These are phyloP conservation scores for Numida meleagris DNA, from an alignment of 2,113 vertebrate species.

Conservation along the genomic window DNA sequence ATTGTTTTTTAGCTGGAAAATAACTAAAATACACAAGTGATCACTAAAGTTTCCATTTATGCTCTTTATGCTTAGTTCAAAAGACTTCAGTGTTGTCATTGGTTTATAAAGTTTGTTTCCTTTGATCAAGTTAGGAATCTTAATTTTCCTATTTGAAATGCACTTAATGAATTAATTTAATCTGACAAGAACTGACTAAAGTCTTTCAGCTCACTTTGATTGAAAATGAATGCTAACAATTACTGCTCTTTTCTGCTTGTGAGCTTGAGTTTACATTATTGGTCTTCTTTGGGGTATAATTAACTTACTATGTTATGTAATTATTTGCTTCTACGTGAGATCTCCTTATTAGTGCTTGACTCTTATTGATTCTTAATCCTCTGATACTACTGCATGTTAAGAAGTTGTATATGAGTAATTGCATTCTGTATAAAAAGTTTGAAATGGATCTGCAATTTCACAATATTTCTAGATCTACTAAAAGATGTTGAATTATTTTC, in stretches of 20 bases:
- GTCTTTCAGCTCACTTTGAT: neutral
- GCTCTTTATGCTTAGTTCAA: neutral
- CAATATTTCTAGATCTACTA: conserved; percentile 15
- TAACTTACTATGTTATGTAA: neutral
- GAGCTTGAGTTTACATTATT: neutral
- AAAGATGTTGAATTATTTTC: conserved; percentile 19
- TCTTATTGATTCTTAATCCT: neutral
- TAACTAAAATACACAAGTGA: neutral
- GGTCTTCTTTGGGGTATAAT: neutral
- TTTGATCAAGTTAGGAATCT: neutral
- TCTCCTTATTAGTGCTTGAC: neutral
- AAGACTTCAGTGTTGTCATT: neutral
- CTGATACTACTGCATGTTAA: neutral
- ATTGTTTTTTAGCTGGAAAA: neutral
- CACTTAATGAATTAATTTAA: neutral
- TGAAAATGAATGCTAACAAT: neutral
- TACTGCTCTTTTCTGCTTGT: neutral
- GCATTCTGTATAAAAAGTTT: neutral
- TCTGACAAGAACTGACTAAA: neutral
- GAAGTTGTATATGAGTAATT: neutral
- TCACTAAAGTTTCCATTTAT: neutral
- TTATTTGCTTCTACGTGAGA: neutral
- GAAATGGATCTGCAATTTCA: conserved; percentile 39
- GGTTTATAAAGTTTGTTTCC: neutral
- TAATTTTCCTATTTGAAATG: neutral